phyloP scores from a whole-genome alignment of 2,888 invertebrate species.

The Leucophora obtusa region DNA sequence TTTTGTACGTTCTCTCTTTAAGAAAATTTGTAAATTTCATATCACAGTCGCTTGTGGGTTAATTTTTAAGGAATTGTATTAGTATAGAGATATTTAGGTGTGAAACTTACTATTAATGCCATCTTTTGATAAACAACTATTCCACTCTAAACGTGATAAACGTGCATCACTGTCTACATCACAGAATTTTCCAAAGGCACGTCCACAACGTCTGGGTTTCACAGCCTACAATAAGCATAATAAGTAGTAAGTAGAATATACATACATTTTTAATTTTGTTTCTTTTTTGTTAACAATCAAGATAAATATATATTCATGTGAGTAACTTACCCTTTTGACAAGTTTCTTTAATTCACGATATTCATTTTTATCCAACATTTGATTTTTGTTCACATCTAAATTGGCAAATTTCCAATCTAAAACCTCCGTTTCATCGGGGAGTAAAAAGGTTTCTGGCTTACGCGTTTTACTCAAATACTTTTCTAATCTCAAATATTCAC shows the following conservation, averaged over 20 bases:
- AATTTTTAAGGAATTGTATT: background rate
- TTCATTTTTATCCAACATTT: constrained; percentile 88
- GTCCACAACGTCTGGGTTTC: constrained; percentile 92
- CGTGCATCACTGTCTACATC: constrained; percentile 89
- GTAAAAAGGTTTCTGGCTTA: constrained; percentile 56
- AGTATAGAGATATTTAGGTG: constrained; percentile 17
- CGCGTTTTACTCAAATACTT: constrained; percentile 42
- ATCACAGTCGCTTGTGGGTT: background rate
- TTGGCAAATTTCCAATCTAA: constrained; percentile 94
- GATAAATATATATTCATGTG: background rate
- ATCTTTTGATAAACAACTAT: constrained; percentile 88
- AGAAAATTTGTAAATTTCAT: background rate
- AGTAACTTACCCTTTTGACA: constrained; percentile 84
- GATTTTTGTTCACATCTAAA: constrained; percentile 89
- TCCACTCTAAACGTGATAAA: constrained; percentile 91
- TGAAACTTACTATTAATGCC: constrained; percentile 88
- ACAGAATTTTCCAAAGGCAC: constrained; percentile 92
- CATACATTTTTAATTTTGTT: constrained; percentile 8
- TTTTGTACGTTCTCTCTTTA: background rate
- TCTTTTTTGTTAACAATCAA: background rate
- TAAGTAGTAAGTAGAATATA: constrained; percentile 49
- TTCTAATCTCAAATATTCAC: constrained; percentile 82
- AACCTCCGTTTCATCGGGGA: constrained; percentile 80
- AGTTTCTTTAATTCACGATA: constrained; percentile 89
- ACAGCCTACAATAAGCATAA: constrained; percentile 81